These are phyloP conservation scores for Troides aeacus DNA, from an alignment of 2,888 invertebrate species.

Conservation along the genomic window DNA sequence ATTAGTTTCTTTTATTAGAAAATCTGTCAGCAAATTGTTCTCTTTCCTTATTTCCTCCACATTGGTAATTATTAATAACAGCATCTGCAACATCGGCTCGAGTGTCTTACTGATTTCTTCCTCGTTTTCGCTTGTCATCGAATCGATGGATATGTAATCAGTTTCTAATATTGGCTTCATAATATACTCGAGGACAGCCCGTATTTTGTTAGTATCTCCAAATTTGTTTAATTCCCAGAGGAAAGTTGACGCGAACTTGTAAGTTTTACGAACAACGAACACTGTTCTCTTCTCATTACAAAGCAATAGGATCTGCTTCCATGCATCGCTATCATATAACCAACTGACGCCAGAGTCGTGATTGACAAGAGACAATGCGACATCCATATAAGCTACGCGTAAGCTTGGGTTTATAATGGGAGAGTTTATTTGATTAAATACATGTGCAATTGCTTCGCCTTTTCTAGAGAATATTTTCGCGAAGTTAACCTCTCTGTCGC, in stretches of 20 bases:
- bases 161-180: slow-evolving; percentile 80
- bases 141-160: slow-evolving; percentile 72
- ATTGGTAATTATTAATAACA: slow-evolving; percentile 77
- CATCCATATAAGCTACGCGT: slow-evolving; percentile 83
- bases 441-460: slow-evolving; percentile 47
- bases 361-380: slow-evolving; percentile 79
- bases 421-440: slow-evolving; percentile 51
- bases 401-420: slow-evolving; percentile 78
- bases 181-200: slow-evolving; percentile 73
- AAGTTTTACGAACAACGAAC: slow-evolving; percentile 84
- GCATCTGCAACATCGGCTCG: slow-evolving; percentile 78
- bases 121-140: slow-evolving; percentile 71
- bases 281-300: slow-evolving; percentile 84
- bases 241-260: slow-evolving; percentile 81
- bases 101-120: slow-evolving; percentile 75
- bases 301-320: slow-evolving; percentile 83
- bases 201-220: slow-evolving; percentile 63
- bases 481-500: slow-evolving; percentile 80
- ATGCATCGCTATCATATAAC: slow-evolving; percentile 81
- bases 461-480: slow-evolving; percentile 73
- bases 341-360: slow-evolving; percentile 84
- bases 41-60: slow-evolving; percentile 64
- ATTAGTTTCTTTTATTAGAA: slow-evolving; percentile 55
- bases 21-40: slow-evolving; percentile 47
- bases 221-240: slow-evolving; percentile 78